Evolutionary conservation across 64 coral and sea anemone genomes (phyloP), one percentile per base, ranked within the genome.

Genomic region (Stichodactyla mertensii): DNA sequence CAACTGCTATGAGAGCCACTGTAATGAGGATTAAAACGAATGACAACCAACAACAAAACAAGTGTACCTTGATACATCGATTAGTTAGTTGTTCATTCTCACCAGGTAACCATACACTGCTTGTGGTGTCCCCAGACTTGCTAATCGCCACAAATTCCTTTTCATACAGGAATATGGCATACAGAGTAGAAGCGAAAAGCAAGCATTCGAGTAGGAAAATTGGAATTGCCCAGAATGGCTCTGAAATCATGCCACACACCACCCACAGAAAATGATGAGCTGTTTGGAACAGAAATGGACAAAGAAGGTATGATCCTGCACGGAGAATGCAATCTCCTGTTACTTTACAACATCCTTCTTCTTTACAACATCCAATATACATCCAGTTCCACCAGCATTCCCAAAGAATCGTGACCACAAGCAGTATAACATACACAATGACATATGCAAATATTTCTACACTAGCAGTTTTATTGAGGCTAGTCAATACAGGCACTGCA

Each of bases 221-320:
- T 59, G 92, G 92, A 6, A 94, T 16, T 4, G 92, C 92, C 92
- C 92, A 94, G 51, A 84, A 94, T 4, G 88, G 92, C 18, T 94
- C 92, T 13, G 88, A 87, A 27, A 90, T 84, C 16, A 90, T 86
- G 20, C 92, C 92, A 52, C 89, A 82, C 22, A 94, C 7, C 78
- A 94, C 64, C 92, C 92, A 94, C 16, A 94, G 45, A 0, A 87
- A 15, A 31, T 90, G 79, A 55, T 94, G 88, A 57, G 77, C 52
- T 67, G 13, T 57, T 83, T 52, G 22, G 55, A 66, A 55, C 52
- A 84, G 52, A 69, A 9, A 28, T 61, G 55, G 67, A 6, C 57
- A 54, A 18, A 66, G 24, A 18, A 83, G 16, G 27, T 0, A 80
- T 16, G 51, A 11, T 14, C 64, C 61, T 16, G 64, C 2, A 1